phyloP scores from a whole-genome alignment of 2,113 vertebrate genomes.

The Chaenocephalus aceratus region DNA sequence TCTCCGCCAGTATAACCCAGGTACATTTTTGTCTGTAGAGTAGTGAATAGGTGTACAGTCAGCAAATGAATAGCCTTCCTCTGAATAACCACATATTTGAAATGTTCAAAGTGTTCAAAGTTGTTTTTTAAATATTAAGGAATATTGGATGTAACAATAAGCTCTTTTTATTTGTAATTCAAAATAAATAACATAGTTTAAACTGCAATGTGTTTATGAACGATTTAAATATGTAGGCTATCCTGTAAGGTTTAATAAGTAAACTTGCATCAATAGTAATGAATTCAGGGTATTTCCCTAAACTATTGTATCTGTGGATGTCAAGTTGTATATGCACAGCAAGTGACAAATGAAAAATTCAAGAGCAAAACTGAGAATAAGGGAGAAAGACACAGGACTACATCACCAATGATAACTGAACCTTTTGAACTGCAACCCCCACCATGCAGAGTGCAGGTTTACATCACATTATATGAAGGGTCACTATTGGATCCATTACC shows the following conservation, averaged over 20 bases:
- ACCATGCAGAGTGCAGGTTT: background rate
- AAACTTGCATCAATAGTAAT: background rate
- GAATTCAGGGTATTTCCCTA: background rate
- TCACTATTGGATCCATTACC: constrained; percentile 29
- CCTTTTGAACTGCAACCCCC: constrained; percentile 8
- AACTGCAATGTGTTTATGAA: background rate
- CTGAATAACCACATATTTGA: constrained; percentile 17
- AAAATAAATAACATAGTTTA: background rate
- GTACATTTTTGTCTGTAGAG: constrained; percentile 30
- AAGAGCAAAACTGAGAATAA: background rate
- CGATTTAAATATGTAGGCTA: background rate
- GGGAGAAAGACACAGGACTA: background rate
- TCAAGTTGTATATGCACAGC: background rate
- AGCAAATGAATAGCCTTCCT: constrained; percentile 23
- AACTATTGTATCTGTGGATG: background rate
- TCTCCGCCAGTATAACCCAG: constrained; percentile 3
- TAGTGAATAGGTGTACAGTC: constrained; percentile 31
- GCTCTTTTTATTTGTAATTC: background rate
- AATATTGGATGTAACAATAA: background rate
- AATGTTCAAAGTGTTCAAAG: background rate
- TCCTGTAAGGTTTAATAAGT: background rate
- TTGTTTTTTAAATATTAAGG: background rate
- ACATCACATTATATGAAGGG: constrained; percentile 20
- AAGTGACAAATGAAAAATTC: background rate
- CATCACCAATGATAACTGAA: constrained; percentile 8